These are phyloP conservation scores for Chirona hameri DNA, from an alignment of 2,888 invertebrate genomes.

Conservation along the genomic window DNA sequence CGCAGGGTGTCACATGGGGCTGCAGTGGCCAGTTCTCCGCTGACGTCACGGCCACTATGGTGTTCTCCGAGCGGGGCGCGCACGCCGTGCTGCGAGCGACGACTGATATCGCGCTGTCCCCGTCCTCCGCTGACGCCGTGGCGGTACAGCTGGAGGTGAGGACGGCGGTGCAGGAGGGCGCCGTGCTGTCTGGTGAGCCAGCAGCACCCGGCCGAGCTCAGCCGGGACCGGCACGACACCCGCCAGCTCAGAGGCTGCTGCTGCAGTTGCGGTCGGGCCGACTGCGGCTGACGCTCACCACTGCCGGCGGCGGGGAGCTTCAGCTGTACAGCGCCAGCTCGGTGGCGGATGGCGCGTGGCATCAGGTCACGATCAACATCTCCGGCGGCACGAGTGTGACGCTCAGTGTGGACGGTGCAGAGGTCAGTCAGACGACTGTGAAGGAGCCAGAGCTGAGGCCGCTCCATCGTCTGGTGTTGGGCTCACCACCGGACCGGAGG, in stretches of 20 bases:
- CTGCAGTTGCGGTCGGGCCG: background rate
- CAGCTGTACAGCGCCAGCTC: constrained; percentile 54
- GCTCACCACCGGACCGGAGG: background rate
- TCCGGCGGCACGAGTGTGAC: constrained; percentile 70
- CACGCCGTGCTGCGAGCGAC: constrained; percentile 49
- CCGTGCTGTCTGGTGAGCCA: constrained; percentile 41
- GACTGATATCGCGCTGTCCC: background rate
- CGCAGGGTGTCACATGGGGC: constrained; percentile 83
- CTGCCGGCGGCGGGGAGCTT: constrained; percentile 34
- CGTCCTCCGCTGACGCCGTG: constrained; percentile 43
- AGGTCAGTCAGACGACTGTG: background rate
- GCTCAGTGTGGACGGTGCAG: constrained; percentile 63
- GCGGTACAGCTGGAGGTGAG: constrained; percentile 62
- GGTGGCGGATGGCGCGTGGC: constrained; percentile 84
- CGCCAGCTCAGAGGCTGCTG: background rate
- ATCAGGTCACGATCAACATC: constrained; percentile 70
- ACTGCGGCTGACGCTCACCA: constrained; percentile 54
- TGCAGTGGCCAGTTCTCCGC: constrained; percentile 91
- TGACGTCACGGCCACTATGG: constrained; percentile 69
- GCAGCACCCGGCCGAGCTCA: too few relatives aligned
- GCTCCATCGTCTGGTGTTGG: constrained; percentile 54
- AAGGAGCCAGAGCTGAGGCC: constrained; percentile 71
- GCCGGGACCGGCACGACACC: too few relatives aligned
- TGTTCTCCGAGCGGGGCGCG: constrained; percentile 56
- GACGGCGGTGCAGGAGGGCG: constrained; percentile 57